Percentiles rank a stretch among this genome's conserved stretches.
Evolutionary conservation across 2,113 vertebrate species (phyloP).

Genomic region (Salvelinus sp.): DNA sequence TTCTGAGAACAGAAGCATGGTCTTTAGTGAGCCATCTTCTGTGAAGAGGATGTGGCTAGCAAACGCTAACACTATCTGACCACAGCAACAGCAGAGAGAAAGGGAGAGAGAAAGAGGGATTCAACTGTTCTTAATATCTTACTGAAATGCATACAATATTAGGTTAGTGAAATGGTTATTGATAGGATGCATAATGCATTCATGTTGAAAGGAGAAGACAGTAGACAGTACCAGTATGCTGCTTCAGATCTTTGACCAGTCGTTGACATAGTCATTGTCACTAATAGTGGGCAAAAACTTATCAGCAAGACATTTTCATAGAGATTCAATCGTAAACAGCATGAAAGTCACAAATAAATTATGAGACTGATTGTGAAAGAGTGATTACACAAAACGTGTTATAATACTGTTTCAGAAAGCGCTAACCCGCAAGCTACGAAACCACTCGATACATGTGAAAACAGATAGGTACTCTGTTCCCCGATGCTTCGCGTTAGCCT

Average conservation of each 20-base stretch:
- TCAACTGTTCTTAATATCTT: background rate
- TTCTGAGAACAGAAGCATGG: background rate
- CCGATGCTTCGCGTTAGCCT: too few relatives aligned
- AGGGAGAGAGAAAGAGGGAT: background rate
- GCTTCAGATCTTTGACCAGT: too few relatives aligned
- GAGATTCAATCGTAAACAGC: background rate
- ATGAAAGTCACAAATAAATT: background rate
- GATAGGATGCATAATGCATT: too few relatives aligned
- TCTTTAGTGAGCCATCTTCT: background rate
- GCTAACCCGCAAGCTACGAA: background rate
- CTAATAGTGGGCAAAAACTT: background rate
- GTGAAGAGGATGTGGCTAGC: background rate
- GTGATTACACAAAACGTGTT: background rate
- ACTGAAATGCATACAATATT: background rate
- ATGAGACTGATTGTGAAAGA: background rate
- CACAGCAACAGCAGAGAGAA: background rate
- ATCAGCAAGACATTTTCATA: background rate
- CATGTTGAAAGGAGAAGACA: too few relatives aligned
- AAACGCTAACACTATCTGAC: background rate
- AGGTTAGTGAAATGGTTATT: too few relatives aligned
- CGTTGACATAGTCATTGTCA: too few relatives aligned
- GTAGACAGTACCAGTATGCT: too few relatives aligned
- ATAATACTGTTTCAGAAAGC: background rate
- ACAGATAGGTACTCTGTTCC: background rate
- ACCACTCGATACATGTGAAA: background rate